Evolutionary conservation across 2,888 invertebrate species (phyloP).

Genomic region (Calephelis perditalis): DNA sequence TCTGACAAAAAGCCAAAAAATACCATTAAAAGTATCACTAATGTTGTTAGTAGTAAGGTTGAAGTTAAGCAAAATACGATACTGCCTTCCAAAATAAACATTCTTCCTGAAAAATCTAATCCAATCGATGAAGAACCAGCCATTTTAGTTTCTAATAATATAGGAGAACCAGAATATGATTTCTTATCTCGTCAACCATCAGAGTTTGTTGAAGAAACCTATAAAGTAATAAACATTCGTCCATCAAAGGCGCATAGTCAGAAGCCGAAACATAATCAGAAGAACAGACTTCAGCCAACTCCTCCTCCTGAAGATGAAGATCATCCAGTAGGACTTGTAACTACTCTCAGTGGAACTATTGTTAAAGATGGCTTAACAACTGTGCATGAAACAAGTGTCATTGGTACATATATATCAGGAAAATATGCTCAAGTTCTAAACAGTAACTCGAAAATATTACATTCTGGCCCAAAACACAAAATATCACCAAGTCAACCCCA

Average conservation of each 20-base stretch:
- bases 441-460: conserved; percentile 85
- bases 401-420: conserved; percentile 91
- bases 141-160: conserved; percentile 81
- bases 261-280: conserved; percentile 65
- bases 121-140: conserved; percentile 75
- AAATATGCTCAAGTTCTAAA: conserved; percentile 93
- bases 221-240: conserved; percentile 87
- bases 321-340: conserved; percentile 88
- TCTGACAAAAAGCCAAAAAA: conserved; percentile 52
- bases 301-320: conserved; percentile 77
- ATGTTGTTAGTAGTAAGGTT: conserved; percentile 65
- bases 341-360: conserved; percentile 89
- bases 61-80: conserved; percentile 64
- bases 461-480: conserved; percentile 76
- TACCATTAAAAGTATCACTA: conserved; percentile 57
- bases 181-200: conserved; percentile 90
- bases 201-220: conserved; percentile 91
- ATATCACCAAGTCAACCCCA: conserved; percentile 82
- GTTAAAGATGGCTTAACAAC: conserved; percentile 90
- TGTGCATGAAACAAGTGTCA: conserved; percentile 92
- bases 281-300: conserved; percentile 62
- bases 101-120: conserved; percentile 74
- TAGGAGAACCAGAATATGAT: conserved; percentile 90
- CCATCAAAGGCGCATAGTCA: conserved; percentile 79
- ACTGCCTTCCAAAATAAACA: conserved; percentile 65